Percentiles rank a stretch among this genome's conserved stretches.
phyloP scores from a whole-genome alignment of 2,797 vertebrate genomes.

The Cynopterus sphinx region DNA sequence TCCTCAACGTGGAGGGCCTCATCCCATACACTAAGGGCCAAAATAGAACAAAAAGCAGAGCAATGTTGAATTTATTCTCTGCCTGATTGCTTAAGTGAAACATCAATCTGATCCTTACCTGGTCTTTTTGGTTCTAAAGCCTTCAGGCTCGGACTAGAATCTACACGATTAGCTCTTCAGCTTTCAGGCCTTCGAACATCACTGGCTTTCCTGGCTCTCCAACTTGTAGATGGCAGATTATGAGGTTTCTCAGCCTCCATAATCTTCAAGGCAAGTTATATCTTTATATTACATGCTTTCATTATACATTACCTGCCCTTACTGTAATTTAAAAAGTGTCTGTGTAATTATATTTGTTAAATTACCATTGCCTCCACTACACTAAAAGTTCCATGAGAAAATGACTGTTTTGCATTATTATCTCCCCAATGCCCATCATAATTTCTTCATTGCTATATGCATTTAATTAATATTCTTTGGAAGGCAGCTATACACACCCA shows the following conservation, averaged over 20 bases:
- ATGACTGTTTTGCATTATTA: not conserved
- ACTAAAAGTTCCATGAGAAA: not conserved
- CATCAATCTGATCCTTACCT: not conserved
- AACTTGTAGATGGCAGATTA: not conserved
- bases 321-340: not conserved
- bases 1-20: not conserved
- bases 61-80: not conserved
- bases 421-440: not conserved
- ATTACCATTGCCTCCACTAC: not conserved
- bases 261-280: not conserved
- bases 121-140: not conserved
- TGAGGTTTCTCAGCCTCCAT: not conserved
- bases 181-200: not conserved
- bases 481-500: too few species aligned
- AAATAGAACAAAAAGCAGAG: not conserved
- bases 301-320: not conserved
- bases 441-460: not conserved
- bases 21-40: not conserved
- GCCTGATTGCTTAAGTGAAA: not conserved
- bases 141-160: not conserved
- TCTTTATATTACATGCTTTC: not conserved
- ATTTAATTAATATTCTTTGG: not conserved
- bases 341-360: not conserved
- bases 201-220: not conserved
- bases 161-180: not conserved